phyloP scores from a whole-genome alignment of 2,113 vertebrate species.

The Mormyrus iriodes region DNA sequence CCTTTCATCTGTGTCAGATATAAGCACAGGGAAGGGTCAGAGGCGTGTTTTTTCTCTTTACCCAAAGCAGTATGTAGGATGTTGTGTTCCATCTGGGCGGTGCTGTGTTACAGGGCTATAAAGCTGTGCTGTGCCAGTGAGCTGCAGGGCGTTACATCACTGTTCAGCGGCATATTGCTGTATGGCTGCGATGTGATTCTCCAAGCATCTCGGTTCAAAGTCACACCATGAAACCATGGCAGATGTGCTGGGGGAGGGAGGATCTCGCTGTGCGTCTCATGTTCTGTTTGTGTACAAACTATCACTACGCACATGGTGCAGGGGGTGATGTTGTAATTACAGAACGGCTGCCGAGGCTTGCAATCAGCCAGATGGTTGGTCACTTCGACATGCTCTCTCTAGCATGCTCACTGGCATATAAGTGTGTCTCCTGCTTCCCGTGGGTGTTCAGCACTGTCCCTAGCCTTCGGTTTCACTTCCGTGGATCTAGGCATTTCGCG shows the following conservation, averaged over 20 bases:
- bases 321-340: slow-evolving; percentile 8
- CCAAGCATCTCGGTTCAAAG: background rate
- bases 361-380: slow-evolving; percentile 18
- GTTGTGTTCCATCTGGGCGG: background rate
- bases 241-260: background rate
- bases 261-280: background rate
- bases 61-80: background rate
- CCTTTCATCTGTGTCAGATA: background rate
- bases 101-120: background rate
- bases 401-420: background rate
- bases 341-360: background rate
- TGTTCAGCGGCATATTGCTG: background rate
- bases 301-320: too few relatives aligned
- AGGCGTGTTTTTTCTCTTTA: background rate
- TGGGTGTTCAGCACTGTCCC: background rate
- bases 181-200: background rate
- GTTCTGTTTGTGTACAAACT: slow-evolving; percentile 14
- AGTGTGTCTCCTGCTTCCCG: background rate
- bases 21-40: background rate
- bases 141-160: background rate
- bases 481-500: background rate
- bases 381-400: background rate
- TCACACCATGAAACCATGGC: background rate
- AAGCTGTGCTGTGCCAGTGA: background rate
- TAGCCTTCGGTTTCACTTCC: background rate